Base-by-base conservation (phyloP, 2,113 vertebrate species). In the Petrocephalus zakoni region DNA sequence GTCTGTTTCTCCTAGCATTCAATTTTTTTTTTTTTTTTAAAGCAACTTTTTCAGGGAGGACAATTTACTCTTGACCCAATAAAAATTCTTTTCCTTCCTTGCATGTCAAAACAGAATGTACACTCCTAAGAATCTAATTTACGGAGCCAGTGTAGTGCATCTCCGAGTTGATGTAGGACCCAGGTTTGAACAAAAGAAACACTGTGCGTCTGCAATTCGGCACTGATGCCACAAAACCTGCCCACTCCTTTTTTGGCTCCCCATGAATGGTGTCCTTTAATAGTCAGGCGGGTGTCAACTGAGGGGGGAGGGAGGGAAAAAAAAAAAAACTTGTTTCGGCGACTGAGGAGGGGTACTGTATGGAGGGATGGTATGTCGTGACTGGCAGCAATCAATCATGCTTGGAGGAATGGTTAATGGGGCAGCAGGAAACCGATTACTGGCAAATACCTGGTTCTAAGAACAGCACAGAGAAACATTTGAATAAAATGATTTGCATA, bases 301-400 rank as follows among this genome's bases (percentile, higher is more conserved):
- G 95, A 95, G 25, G 82, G 46, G 81, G 46, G 78, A 25, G 13
- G 5, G 34, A 5, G 15, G 8, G 7, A 5, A 47, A 9, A 46
- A 21, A 46, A 96, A 96, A 96, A 91, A 89, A 92, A 90, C 95
- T 97, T 96, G 97, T 97, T 97, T 96, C 93, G 90, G 94, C 94
- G 94, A 93, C 94, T 92, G 94, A 93, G 95, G 90, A 94, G 95
- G 94, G 96, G 95, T 94, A 53, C 84, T 85, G 84, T 95, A 96
- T 93, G 94, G 93, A 93, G 94, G 95, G 97, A 96, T 96, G 96
- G 95, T 94, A 94, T 88, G 95, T 94, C 94, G 94, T 95, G 95
- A 98, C 96, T 97, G 97, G 96, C 98, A 98, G 94, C 95, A 88
- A 98, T 98, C 97, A 98, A 96, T 99, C 98, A 97, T 93, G 93